These are phyloP conservation scores for Frieseomelitta varia DNA, from an alignment of 1,140 invertebrate species.

Conservation along the genomic window DNA sequence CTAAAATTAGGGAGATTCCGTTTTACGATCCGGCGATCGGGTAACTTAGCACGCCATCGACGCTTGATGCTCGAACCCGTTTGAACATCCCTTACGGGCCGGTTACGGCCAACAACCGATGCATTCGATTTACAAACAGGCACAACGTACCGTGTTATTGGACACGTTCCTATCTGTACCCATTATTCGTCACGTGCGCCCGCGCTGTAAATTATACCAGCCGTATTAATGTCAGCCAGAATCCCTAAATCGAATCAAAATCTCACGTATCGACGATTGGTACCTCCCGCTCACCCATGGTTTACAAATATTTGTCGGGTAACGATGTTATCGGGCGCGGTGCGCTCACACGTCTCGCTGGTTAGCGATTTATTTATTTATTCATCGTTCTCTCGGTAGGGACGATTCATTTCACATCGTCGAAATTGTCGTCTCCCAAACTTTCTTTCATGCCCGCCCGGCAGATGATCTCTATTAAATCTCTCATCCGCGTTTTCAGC, in stretches of 20 bases:
- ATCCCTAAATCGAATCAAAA: conserved; percentile 66
- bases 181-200: conserved; percentile 58
- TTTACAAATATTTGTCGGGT: conserved; percentile 50
- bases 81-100: conserved; percentile 17
- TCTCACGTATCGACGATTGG: conserved; percentile 52
- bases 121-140: conserved; percentile 57
- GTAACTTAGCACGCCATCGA: conserved; percentile 26
- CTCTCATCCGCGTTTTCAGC: too few relatives aligned
- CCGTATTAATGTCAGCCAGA: conserved; percentile 48
- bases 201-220: conserved; percentile 58
- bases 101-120: conserved; percentile 28
- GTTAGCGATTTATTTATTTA: too few relatives aligned
- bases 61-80: neutral
- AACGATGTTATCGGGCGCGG: neutral
- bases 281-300: too few relatives aligned
- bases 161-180: conserved; percentile 53
- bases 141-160: conserved; percentile 42
- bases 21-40: conserved; percentile 11
- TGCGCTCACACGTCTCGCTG: neutral
- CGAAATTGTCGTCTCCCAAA: neutral
- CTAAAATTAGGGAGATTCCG: neutral
- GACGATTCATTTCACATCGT: neutral
- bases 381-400: too few relatives aligned
- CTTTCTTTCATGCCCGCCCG: neutral
- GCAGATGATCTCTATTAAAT: neutral